Base-by-base conservation (phyloP, 1,140 invertebrate genomes). In the Eupristina koningsbergeri region DNA sequence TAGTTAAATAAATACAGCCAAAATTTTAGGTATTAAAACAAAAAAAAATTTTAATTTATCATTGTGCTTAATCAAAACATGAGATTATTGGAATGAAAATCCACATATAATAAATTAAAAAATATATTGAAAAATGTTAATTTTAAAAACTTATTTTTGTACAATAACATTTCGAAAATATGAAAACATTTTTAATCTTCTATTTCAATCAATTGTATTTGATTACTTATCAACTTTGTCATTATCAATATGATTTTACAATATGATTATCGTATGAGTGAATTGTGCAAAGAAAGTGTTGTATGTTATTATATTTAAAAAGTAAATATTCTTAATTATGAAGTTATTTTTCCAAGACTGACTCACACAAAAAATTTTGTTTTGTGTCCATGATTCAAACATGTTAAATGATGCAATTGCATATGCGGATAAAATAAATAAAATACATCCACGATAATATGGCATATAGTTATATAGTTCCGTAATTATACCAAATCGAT, bases 271-370 rank as follows among this genome's bases (percentile, higher is more conserved):
- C 64, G 71, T 69, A 69, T 76, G n/a, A 76, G 29, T 63, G 47
- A 50, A 31, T 8, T 31, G 61, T 3, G 29, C 7, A 71, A 45
- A 78, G 50, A 71, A 58, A 69, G 39, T 34, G 17, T 71, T 78
- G 34, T 71, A 83, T 50, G 63, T 82, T 82, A 81, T 75, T 47
- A 64, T 36, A 82, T 67, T 67, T 77, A 83, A 50, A 53, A 69
- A 83, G 53, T 74, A 53, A 81, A 83, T 83, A 78, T 75, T 78
- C 78, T 78, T 78, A 77, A 69, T 83, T 78, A 36, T 31, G 34
- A 58, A 50, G 61, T 67, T 26, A 69, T 83, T 77, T 82, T 78
- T 61, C 26, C 36, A 83, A 83, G 81, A 83, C 75, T 83, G 81
- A 78, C 75, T 78, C 29, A 78, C n/a, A 78, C 45, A 77, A 76